These are phyloP conservation scores for Aphidius ervi DNA, from an alignment of 1,140 invertebrate genomes.

Conservation along the genomic window DNA sequence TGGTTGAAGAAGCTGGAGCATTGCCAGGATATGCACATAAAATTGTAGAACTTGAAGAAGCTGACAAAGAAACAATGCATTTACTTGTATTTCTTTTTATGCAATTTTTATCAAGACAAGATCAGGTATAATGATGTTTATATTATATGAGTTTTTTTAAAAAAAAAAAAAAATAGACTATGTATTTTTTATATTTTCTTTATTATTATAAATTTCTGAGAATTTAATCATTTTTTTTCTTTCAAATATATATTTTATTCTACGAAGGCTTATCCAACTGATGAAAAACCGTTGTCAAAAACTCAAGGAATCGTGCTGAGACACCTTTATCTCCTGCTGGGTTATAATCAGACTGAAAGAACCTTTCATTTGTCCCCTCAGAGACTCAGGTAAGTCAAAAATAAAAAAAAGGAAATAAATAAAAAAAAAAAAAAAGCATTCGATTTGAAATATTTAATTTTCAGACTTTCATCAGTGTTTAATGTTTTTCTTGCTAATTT, in stretches of 20 bases:
- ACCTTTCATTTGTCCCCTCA: slow-evolving; percentile 86
- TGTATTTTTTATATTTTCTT: background rate
- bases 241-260: slow-evolving; percentile 18
- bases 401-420: too few relatives aligned
- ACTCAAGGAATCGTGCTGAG: slow-evolving; percentile 84
- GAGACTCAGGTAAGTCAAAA: slow-evolving; percentile 65
- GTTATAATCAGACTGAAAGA: slow-evolving; percentile 89
- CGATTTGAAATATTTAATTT: slow-evolving; percentile 26
- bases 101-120: slow-evolving; percentile 82
- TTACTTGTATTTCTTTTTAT: slow-evolving; percentile 92
- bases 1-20: slow-evolving; percentile 65
- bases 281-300: slow-evolving; percentile 75
- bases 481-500: slow-evolving; percentile 92
- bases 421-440: background rate
- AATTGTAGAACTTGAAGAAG: slow-evolving; percentile 89
- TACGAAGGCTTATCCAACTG: slow-evolving; percentile 68
- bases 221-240: background rate
- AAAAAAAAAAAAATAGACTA: background rate
- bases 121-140: slow-evolving; percentile 56
- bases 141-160: too few relatives aligned
- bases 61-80: slow-evolving; percentile 93
- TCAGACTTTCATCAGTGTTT: slow-evolving; percentile 84
- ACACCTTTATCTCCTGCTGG: slow-evolving; percentile 89
- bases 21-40: slow-evolving; percentile 66
- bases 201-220: background rate